Evolutionary conservation across 2,113 vertebrate genomes (phyloP).

Genomic region (Aptenodytes patagonicus): DNA sequence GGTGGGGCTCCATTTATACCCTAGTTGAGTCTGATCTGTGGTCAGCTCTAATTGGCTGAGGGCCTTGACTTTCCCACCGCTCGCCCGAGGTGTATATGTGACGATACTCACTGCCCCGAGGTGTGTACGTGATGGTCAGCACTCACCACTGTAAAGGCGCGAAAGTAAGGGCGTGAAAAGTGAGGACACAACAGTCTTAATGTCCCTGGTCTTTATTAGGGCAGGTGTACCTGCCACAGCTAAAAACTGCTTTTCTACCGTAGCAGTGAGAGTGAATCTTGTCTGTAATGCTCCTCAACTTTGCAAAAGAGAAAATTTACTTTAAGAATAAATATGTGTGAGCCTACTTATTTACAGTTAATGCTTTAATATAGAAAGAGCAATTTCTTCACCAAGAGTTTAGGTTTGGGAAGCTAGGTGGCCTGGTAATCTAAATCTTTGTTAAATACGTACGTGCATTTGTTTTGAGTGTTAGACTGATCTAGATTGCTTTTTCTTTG

Average conservation of each 20-base stretch:
- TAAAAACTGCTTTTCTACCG: neutral
- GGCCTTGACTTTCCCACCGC: no score
- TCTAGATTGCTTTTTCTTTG: neutral
- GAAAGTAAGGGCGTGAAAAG: no score
- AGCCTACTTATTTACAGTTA: neutral
- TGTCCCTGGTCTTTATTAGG: no score
- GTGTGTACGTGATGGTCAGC: no score
- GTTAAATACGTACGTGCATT: neutral
- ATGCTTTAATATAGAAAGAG: neutral
- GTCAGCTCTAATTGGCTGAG: no score
- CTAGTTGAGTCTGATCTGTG: no score
- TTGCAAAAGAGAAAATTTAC: neutral
- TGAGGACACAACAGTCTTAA: no score
- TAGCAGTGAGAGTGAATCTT: neutral
- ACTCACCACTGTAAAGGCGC: no score
- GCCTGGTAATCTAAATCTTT: neutral
- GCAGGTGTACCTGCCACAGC: no score
- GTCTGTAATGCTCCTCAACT: neutral
- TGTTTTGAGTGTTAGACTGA: neutral
- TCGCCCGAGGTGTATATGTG: no score
- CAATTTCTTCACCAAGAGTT: neutral
- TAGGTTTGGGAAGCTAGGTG: neutral
- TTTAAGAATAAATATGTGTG: neutral
- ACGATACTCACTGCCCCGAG: no score
- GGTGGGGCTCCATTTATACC: no score